A percentile compares a stretch with the other conserved stretches of the same genome.
Evolutionary conservation across 53 echinoderm and acorn worm species (phyloP).

Genomic region (Henricia sp.): DNA sequence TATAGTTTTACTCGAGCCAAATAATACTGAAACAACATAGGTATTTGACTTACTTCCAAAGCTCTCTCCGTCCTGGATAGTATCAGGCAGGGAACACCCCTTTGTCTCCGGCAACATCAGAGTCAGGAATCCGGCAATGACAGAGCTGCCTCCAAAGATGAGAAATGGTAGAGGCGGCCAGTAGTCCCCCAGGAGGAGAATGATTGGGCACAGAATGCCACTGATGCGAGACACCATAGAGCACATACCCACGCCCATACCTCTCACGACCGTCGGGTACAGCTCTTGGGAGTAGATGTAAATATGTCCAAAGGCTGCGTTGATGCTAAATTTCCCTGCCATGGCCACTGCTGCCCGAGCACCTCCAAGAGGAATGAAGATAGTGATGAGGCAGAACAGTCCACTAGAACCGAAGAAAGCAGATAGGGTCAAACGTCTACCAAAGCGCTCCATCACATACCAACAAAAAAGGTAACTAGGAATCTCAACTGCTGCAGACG

Average conservation of each 20-base stretch:
- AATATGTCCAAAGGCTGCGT: constrained; percentile 4
- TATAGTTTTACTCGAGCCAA: too few species aligned
- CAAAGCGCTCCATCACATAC: constrained; percentile 27
- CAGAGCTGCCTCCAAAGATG: constrained; percentile 64
- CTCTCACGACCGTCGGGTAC: constrained; percentile 14
- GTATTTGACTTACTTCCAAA: constrained; percentile 63
- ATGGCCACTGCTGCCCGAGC: constrained; percentile 28
- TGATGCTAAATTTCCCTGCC: constrained; percentile 13
- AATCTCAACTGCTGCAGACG: constrained; percentile 68
- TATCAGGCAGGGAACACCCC: constrained; percentile 59
- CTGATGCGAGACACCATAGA: constrained; percentile 75
- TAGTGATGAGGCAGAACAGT: constrained; percentile 19
- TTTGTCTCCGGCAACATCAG: constrained; percentile 69
- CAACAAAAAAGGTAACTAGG: constrained; percentile 17
- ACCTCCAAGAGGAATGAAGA: constrained; percentile 17
- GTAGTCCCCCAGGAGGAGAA: constrained; percentile 50
- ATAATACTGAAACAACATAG: too few species aligned
- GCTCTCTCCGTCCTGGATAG: constrained; percentile 71
- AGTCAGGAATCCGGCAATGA: constrained; percentile 56
- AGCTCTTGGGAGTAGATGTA: constrained; percentile 32
- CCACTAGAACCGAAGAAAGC: background rate
- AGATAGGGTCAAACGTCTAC: constrained; percentile 8
- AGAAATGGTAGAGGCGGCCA: constrained; percentile 74
- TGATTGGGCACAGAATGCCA: constrained; percentile 67
- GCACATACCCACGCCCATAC: constrained; percentile 65